Percentiles rank a stretch among this genome's conserved stretches.
These are phyloP conservation scores for Drosophila aff. DNA, from an alignment of 1,140 invertebrate genomes.

Conservation along the genomic window DNA sequence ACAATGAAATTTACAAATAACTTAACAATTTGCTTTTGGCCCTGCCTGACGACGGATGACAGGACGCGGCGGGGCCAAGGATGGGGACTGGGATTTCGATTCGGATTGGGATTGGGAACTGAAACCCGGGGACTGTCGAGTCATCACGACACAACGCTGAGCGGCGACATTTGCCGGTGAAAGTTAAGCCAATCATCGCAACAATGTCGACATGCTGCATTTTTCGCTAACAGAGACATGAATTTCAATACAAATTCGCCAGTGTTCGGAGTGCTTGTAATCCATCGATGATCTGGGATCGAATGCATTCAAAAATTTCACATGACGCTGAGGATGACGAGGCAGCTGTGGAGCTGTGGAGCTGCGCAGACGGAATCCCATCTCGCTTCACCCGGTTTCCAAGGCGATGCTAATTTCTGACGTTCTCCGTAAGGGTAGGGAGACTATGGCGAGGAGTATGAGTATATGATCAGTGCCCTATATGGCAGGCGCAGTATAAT, in stretches of 20 bases:
- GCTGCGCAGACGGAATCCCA: slow-evolving; percentile 7
- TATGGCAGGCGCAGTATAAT: slow-evolving; percentile 44
- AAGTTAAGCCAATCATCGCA: slow-evolving; percentile 77
- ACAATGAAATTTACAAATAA: slow-evolving; percentile 78
- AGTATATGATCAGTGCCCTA: slow-evolving; percentile 43
- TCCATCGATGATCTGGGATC: slow-evolving; percentile 51
- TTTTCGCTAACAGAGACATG: slow-evolving; percentile 73
- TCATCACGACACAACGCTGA: slow-evolving; percentile 48
- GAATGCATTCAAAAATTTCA: slow-evolving; percentile 56
- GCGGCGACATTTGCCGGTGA: slow-evolving; percentile 62
- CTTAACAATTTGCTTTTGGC: slow-evolving; percentile 79
- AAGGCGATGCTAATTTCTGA: slow-evolving; percentile 48
- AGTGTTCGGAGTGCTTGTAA: slow-evolving; percentile 33
- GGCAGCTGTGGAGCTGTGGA: slow-evolving; percentile 9
- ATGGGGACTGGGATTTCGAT: slow-evolving; percentile 2
- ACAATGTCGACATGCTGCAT: slow-evolving; percentile 60
- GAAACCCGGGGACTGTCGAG: slow-evolving; percentile 24
- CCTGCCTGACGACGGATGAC: slow-evolving; percentile 60
- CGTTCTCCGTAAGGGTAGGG: slow-evolving; percentile 44
- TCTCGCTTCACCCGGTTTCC: slow-evolving; percentile 25
- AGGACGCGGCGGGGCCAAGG: slow-evolving; percentile 19
- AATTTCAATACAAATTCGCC: slow-evolving; percentile 69
- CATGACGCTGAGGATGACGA: slow-evolving; percentile 27
- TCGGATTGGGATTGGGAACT: not conserved
- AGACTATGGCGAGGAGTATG: not conserved